Evolutionary conservation across 2,888 invertebrate species (phyloP).

Genomic region (Archips xylosteana): DNA sequence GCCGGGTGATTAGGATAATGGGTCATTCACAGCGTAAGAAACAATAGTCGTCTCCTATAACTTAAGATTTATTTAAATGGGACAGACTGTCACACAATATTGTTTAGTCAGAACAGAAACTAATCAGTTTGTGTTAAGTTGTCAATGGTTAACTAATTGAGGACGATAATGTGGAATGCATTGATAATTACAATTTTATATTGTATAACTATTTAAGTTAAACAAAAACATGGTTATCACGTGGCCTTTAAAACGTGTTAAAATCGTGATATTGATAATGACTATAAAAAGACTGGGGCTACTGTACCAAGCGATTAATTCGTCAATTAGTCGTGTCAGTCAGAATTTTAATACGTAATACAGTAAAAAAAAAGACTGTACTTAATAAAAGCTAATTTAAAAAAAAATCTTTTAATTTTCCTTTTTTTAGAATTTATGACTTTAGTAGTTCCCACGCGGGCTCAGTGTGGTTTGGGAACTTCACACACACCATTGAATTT

Average conservation of each 20-base stretch:
- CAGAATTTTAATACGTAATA: not conserved
- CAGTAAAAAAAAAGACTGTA: not conserved
- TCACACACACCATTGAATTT: no score
- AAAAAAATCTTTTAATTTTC: no score
- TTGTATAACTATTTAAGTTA: not conserved
- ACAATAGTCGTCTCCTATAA: no score
- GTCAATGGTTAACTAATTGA: not conserved
- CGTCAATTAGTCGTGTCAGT: not conserved
- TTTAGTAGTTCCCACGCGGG: no score
- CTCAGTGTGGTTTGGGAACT: no score
- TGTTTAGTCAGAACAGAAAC: no score
- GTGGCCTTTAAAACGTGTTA: not conserved
- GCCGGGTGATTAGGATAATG: no score
- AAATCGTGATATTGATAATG: not conserved
- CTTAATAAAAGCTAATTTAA: no score
- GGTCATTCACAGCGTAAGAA: no score
- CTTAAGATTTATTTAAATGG: no score
- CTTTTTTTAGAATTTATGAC: no score
- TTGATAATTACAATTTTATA: not conserved
- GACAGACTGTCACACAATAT: no score
- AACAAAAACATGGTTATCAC: not conserved
- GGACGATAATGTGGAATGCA: not conserved
- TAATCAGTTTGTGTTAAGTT: not conserved
- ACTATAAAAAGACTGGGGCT: not conserved
- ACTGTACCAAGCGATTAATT: not conserved